Conservation (phyloP, 2,888 invertebrate genomes). For the Norana najaformis region DNA sequence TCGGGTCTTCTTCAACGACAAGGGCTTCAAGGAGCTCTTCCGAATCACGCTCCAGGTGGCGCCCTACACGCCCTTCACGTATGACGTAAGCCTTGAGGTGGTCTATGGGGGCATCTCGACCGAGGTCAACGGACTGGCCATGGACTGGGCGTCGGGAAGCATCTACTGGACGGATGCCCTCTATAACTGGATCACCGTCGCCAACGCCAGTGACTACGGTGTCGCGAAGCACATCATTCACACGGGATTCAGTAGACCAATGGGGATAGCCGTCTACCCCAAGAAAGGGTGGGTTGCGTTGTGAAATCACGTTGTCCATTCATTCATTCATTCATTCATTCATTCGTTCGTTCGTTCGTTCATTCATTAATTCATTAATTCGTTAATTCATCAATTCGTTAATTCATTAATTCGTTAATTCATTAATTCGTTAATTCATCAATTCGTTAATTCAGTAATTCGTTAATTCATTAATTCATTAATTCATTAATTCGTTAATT, state of each 20-base stretch:
- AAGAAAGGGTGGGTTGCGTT: constrained; percentile 50
- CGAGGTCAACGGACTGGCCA: constrained; percentile 53
- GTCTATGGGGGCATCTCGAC: constrained; percentile 35
- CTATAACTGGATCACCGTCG: constrained; percentile 59
- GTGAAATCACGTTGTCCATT: not conserved
- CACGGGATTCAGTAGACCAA: constrained; percentile 50
- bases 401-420: no score
- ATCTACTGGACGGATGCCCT: constrained; percentile 57
- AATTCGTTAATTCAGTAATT: no score
- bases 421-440: no score
- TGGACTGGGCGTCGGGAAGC: constrained; percentile 55
- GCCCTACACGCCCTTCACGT: not conserved
- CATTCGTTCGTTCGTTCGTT: no score
- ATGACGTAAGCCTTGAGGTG: constrained; percentile 21
- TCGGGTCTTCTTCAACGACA: constrained; percentile 39
- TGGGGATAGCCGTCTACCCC: constrained; percentile 55
- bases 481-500: no score
- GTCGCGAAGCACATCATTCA: constrained; percentile 37
- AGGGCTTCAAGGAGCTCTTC: constrained; percentile 38
- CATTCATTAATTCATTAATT: no score
- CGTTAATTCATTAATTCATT: no score
- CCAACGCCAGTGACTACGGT: constrained; percentile 31
- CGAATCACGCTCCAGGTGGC: constrained; percentile 28
- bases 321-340: not conserved
- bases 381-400: no score